These are phyloP conservation scores for Pteropus alecto DNA, from an alignment of 2,113 vertebrate species.

Conservation along the genomic window DNA sequence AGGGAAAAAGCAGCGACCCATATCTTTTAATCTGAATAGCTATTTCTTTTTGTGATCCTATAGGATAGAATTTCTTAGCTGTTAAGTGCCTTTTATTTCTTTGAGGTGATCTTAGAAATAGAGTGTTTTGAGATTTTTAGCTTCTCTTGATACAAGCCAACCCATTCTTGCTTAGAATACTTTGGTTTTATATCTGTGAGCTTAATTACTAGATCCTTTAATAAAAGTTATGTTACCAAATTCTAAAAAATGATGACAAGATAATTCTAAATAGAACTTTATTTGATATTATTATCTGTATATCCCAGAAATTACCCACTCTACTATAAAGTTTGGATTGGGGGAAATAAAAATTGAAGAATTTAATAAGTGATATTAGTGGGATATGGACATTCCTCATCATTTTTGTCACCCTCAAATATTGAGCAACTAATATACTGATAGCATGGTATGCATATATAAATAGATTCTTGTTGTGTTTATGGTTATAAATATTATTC, in stretches of 20 bases:
- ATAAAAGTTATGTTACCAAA: neutral
- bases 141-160: constrained; percentile 34
- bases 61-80: neutral
- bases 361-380: neutral
- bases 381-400: neutral
- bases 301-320: neutral
- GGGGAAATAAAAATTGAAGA: neutral
- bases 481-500: neutral
- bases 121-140: constrained; percentile 42
- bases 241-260: constrained; percentile 35
- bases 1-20: neutral
- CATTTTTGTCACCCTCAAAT: neutral
- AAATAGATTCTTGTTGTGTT: neutral
- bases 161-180: neutral
- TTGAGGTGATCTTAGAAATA: neutral
- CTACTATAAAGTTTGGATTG: neutral
- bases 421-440: neutral
- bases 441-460: neutral
- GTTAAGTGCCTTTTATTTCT: constrained; percentile 24
- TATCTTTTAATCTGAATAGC: neutral
- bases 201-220: constrained; percentile 13
- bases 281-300: neutral
- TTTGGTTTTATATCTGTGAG: constrained; percentile 5
- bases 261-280: neutral
- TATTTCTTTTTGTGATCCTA: neutral